phyloP scores from a whole-genome alignment of 1,140 invertebrate genomes.

The silkworm (Bombyx mori) region ASM3026992v2 NC_085118.1:4802501-4803000 shows the following conservation, averaged over 20 bases:
- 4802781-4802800: constrained; percentile 24
- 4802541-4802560: constrained; percentile 37
- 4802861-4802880: constrained; percentile 11
- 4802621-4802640: constrained; percentile 44
- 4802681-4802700: constrained; percentile 46
- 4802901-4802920: constrained; percentile 30
- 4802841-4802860: constrained; percentile 52
- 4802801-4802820: constrained; percentile 43
- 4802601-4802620: constrained; percentile 47
- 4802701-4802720: constrained; percentile 32
- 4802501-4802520: constrained; percentile 17
- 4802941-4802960: constrained; percentile 18
- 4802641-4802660: constrained; percentile 21
- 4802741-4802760: constrained; percentile 15
- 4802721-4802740: constrained; percentile 15
- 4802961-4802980: constrained; percentile 2
- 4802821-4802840: constrained; percentile 49
- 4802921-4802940: constrained; percentile 25
- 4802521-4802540: constrained; percentile 54
- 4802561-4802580: constrained; percentile 34
- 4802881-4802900: constrained; percentile 43
- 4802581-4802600: constrained; percentile 41
- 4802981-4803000: too few relatives aligned
- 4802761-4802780: constrained; percentile 37
- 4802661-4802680: constrained; percentile 40